Base-by-base conservation (phyloP, 2,113 vertebrate species). In the Megatriorchis doriae region DNA sequence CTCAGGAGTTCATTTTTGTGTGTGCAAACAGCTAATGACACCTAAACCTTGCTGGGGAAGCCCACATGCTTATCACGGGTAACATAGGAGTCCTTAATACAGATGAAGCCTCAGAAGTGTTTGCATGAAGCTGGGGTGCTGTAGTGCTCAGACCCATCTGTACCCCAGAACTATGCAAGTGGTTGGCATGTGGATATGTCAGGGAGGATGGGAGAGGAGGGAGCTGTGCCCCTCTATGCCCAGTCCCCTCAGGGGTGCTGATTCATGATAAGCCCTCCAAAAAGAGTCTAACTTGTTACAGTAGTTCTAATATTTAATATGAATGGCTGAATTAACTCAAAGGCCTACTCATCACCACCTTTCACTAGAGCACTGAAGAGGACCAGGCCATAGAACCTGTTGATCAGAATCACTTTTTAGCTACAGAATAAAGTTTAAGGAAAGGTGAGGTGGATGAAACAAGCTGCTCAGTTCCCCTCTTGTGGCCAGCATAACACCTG, bases 51-150 rank as follows among this genome's bases (percentile, higher is more conserved):
- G 32, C 62, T 61, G 50, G 26, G 27, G 59, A 81, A 81, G 59
- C 48, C 62, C 40, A 42, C 13, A 1, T 1, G 3, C 43, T 70
- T 38, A 55, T 12, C 4, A 12, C 0, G 2, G 21, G 9, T 55
- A 65, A 87, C 1, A 6, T 5, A 22, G 0, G 7, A 91, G 31
- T 29, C 43, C 58, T 70, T n/a, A 47, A 14, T 10, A 74, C 18
- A 73, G 31, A 22, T 16, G 25, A 71, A 63, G 11, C 43, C 43
- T 79, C 56, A n/a, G 27, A 81, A 67, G 13, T 2, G 15, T 26
- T 32, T 56, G 45, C 29, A n/a, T 26, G 18, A 84, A 84, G 40
- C 34, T 36, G 2, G 43, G 48, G 7, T 1, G 11, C 19, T 47
- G 58, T 10, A 75, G 15, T 13, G 12, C 34, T 8, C 65, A 87